Evolutionary conservation across 2,113 vertebrate species (phyloP).

Genomic region (Emydura subglobosa): DNA sequence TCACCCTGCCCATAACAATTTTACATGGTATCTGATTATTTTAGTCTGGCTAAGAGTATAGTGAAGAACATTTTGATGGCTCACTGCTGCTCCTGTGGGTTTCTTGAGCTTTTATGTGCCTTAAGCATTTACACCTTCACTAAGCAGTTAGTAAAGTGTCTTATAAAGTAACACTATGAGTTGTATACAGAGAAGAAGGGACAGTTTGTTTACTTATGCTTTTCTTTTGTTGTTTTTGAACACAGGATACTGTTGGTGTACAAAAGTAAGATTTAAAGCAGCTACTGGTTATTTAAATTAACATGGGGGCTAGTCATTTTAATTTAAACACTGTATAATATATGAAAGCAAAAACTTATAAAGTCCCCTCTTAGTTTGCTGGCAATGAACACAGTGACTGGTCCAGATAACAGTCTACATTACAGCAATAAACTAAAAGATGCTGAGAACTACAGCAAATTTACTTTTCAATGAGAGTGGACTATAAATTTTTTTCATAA

Average conservation of each 20-base stretch:
- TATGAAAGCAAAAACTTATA: background rate
- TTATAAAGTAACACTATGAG: background rate
- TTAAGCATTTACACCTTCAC: constrained; percentile 3
- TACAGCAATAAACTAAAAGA: background rate
- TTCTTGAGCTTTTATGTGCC: constrained; percentile 29
- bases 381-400: background rate
- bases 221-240: background rate
- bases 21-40: constrained; percentile 34
- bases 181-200: constrained; percentile 19
- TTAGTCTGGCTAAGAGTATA: background rate
- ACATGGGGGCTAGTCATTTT: background rate
- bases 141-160: background rate
- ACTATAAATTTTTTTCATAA: background rate
- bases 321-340: background rate
- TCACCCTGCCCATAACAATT: too few species aligned
- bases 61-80: constrained; percentile 37
- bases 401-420: background rate
- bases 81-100: constrained; percentile 22
- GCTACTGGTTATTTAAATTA: background rate
- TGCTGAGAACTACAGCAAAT: background rate
- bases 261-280: background rate
- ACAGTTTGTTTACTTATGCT: constrained; percentile 3
- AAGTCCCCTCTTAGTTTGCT: background rate
- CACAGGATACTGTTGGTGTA: background rate
- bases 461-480: background rate